Percentiles rank a stretch among this genome's conserved stretches.
Conservation (phyloP, 1,140 invertebrate genomes). For the Diorhabda elongata region DNA sequence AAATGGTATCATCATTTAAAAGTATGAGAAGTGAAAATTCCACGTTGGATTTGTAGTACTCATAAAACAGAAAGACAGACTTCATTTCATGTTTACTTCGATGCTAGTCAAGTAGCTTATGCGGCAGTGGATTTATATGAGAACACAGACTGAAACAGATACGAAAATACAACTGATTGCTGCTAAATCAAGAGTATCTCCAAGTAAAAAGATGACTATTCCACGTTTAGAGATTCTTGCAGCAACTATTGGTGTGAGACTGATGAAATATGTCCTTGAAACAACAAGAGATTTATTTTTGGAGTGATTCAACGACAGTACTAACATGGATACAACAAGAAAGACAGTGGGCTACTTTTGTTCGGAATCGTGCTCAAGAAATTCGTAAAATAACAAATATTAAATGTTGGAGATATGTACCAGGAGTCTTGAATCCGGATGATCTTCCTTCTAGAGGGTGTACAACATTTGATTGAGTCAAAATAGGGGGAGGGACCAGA, state of each 20-base stretch:
- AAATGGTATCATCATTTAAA: neutral
- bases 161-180: constrained; percentile 22
- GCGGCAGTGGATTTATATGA: constrained; percentile 12
- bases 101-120: too few species aligned
- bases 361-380: constrained; percentile 39
- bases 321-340: constrained; percentile 32
- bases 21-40: neutral
- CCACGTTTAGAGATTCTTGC: constrained; percentile 34
- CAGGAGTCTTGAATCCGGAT: constrained; percentile 44
- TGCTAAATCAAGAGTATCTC: constrained; percentile 36
- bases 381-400: constrained; percentile 34
- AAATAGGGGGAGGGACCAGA: constrained; percentile 47
- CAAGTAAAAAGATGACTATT: constrained; percentile 34
- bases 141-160: constrained; percentile 11
- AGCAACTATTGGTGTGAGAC: constrained; percentile 21
- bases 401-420: constrained; percentile 42
- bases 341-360: constrained; percentile 32
- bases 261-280: neutral
- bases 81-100: constrained; percentile 5
- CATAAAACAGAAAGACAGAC: constrained; percentile 4
- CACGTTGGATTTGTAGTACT: neutral
- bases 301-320: constrained; percentile 35
- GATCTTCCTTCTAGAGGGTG: constrained; percentile 48
- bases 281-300: constrained; percentile 17
- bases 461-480: constrained; percentile 34